Conservation (phyloP, 2,888 invertebrate genomes). For the Auanema freiburgensis region DNA sequence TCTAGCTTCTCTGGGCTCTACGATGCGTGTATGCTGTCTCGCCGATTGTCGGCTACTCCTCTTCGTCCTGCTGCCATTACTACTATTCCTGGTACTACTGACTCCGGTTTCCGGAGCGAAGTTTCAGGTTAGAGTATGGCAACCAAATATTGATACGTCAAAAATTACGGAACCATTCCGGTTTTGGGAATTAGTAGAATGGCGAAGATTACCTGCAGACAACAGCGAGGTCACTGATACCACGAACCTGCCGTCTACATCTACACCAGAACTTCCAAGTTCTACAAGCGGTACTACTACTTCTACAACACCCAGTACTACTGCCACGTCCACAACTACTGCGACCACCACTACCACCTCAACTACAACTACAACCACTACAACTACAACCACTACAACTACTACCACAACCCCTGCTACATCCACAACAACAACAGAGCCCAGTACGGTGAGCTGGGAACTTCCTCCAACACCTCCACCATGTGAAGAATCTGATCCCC, state of each 20-base stretch:
- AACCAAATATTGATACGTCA: conserved; percentile 18
- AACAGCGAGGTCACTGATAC: too few species aligned
- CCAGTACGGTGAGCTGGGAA: conserved; percentile 3
- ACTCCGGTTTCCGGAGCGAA: too few species aligned
- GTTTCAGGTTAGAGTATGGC: conserved; percentile 20
- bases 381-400: conserved; percentile 14
- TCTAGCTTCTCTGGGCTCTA: too few species aligned
- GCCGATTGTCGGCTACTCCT: too few species aligned
- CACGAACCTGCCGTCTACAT: too few species aligned
- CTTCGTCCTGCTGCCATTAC: too few species aligned
- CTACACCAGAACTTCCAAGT: conserved; percentile 6
- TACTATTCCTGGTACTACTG: too few species aligned
- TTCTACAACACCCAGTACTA: conserved; percentile 20
- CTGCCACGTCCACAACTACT: conserved; percentile 25
- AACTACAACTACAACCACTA: conserved; percentile 16
- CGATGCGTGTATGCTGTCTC: too few species aligned
- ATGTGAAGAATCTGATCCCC: conserved; percentile 39
- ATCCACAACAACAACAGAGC: conserved; percentile 22
- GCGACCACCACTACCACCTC: conserved; percentile 21
- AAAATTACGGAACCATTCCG: conserved; percentile 29
- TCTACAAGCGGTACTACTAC: conserved; percentile 23
- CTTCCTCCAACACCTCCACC: conserved; percentile 13
- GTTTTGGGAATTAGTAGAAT: conserved; percentile 45
- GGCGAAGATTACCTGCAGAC: conserved; percentile 8
- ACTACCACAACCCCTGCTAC: conserved; percentile 2